phyloP scores from a whole-genome alignment of 30 jellyfish, hydroid and myxozoan species.

The Hydractinia echinata region DNA sequence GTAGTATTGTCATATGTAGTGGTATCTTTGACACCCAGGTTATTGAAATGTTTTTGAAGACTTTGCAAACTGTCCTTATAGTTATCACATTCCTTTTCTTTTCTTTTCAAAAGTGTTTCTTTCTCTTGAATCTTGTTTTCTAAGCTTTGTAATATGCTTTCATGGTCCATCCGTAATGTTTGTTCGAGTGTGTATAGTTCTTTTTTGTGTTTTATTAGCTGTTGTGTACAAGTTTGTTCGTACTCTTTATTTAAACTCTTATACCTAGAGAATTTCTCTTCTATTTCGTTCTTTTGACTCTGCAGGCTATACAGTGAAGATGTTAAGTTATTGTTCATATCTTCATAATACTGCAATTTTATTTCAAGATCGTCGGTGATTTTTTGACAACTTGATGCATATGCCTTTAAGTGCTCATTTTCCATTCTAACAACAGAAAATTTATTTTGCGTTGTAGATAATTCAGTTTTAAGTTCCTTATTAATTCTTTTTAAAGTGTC shows the following conservation, averaged over 20 bases:
- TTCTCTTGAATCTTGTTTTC: no score
- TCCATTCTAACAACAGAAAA: background rate
- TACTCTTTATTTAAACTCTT: background rate
- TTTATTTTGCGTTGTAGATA: background rate
- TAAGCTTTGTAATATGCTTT: no score
- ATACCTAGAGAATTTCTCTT: background rate
- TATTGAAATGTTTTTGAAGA: no score
- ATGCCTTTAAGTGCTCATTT: background rate
- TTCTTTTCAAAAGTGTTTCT: no score
- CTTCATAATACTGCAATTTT: constrained; percentile 15
- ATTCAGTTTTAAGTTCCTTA: background rate
- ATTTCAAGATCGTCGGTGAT: background rate
- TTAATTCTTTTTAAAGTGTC: background rate
- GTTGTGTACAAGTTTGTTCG: no score
- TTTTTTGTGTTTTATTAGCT: no score
- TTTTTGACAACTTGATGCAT: background rate
- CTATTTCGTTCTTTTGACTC: background rate
- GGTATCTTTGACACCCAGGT: no score
- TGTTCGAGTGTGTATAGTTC: no score
- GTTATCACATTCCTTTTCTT: no score
- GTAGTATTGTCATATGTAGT: no score
- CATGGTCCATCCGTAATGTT: no score
- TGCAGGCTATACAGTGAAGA: background rate
- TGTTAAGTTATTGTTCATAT: background rate
- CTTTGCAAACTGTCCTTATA: no score